A percentile compares a stretch with the other conserved stretches of the same genome.
Evolutionary conservation across 2,113 vertebrate species (phyloP).

Genomic region (Pachyramphus minor): DNA sequence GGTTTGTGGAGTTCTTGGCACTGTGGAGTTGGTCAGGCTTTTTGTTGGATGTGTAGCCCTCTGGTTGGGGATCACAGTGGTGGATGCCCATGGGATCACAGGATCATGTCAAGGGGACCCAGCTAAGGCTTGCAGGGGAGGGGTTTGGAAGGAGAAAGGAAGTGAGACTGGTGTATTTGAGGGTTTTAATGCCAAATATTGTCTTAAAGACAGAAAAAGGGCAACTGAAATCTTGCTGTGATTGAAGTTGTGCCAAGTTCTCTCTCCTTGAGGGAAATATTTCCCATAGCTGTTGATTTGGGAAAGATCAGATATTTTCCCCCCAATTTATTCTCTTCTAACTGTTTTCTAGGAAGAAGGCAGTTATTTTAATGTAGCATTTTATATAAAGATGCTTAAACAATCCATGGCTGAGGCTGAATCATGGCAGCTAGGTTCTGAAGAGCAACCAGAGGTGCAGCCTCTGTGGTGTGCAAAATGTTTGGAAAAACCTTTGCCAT

Average conservation of each 20-base stretch:
- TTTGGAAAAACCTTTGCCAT: neutral
- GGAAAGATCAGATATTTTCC: neutral
- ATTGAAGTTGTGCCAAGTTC: neutral
- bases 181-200: neutral
- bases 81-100: neutral
- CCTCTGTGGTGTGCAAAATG: neutral
- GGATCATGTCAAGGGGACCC: neutral
- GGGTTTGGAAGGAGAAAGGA: neutral
- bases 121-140: neutral
- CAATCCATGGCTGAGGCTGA: neutral
- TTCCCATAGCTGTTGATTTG: slow-evolving; percentile 12
- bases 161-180: neutral
- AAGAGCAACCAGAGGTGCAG: neutral
- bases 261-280: neutral
- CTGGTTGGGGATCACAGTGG: neutral
- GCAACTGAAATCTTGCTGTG: neutral
- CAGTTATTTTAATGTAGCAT: neutral
- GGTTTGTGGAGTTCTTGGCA: neutral
- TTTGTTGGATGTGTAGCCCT: neutral
- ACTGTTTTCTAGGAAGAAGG: neutral
- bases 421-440: neutral
- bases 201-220: neutral
- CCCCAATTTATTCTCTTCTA: neutral
- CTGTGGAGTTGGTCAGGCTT: neutral
- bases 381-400: neutral